These are phyloP conservation scores for Rhodeus uyekii DNA, from an alignment of 2,797 vertebrate genomes.

Conservation along the genomic window DNA sequence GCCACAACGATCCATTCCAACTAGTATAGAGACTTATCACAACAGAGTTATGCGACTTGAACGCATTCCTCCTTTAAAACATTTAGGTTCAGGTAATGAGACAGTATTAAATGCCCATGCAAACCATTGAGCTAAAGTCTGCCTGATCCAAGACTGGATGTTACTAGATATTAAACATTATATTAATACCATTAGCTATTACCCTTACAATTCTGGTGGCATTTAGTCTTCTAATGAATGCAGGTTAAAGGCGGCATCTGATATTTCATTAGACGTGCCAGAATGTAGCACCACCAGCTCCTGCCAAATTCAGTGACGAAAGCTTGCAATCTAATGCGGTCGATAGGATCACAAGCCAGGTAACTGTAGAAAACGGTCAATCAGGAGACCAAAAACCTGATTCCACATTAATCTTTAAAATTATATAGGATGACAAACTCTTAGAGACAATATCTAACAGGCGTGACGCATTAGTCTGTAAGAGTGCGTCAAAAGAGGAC, in stretches of 20 bases:
- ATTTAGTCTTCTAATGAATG: not conserved
- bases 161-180: too few species aligned
- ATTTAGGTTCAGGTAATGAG: conserved; percentile 18
- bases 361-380: conserved; percentile 44
- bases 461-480: conserved; percentile 13
- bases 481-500: not conserved
- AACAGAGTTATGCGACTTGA: not conserved
- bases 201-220: too few species aligned
- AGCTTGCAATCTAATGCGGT: not conserved
- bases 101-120: not conserved
- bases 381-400: conserved; percentile 30
- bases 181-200: too few species aligned
- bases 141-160: too few species aligned
- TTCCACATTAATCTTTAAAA: conserved; percentile 44
- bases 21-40: not conserved
- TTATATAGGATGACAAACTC: conserved; percentile 39
- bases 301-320: conserved; percentile 37
- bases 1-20: conserved; percentile 37
- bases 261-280: not conserved
- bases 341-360: conserved; percentile 17
- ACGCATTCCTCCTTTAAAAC: not conserved
- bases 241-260: conserved; percentile 9
- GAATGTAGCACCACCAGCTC: not conserved
- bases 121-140: not conserved
- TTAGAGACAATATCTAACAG: conserved; percentile 12